Evolutionary conservation across 2,113 vertebrate genomes (phyloP).

Genomic region (Tylochromis polylepis): DNA sequence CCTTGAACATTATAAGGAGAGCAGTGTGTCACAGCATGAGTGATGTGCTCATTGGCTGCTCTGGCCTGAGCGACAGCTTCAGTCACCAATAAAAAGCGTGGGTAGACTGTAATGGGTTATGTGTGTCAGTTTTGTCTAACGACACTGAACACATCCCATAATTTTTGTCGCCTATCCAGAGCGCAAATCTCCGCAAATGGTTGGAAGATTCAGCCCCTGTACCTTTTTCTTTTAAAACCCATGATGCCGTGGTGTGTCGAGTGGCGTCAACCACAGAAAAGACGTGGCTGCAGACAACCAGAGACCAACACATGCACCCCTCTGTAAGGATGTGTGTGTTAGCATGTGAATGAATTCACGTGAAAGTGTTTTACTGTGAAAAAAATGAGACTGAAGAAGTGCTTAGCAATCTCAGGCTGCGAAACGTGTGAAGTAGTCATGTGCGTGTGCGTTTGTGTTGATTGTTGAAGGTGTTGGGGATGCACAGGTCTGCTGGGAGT

Average conservation of each 20-base stretch:
- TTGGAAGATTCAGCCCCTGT: conserved; percentile 45
- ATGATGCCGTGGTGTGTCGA: conserved; percentile 92
- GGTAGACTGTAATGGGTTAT: conserved; percentile 50
- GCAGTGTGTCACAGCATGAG: conserved; percentile 19
- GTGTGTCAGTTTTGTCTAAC: conserved; percentile 39
- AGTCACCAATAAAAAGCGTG: conserved; percentile 43
- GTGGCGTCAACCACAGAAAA: conserved; percentile 99
- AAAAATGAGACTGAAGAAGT: neutral
- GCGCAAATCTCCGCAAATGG: conserved; percentile 77
- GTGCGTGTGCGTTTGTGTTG: conserved; percentile 8
- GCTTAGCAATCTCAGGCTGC: neutral
- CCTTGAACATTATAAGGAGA: neutral
- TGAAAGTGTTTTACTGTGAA: neutral
- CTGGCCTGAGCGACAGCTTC: conserved; percentile 56
- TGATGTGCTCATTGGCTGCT: conserved; percentile 39
- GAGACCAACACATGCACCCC: conserved; percentile 84
- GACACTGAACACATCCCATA: conserved; percentile 55
- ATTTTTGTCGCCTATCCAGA: conserved; percentile 52
- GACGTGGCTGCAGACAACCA: conserved; percentile 98
- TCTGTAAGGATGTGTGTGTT: conserved; percentile 39
- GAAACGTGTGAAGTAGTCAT: neutral
- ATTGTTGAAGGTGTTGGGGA: conserved; percentile 34
- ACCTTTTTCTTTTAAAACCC: conserved; percentile 54
- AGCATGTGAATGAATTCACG: neutral
- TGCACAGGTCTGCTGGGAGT: conserved; percentile 74